Percentiles rank a stretch among this genome's conserved stretches.
Evolutionary conservation across 2,113 vertebrate genomes (phyloP).

Genomic region (Melanocharis versteri): DNA sequence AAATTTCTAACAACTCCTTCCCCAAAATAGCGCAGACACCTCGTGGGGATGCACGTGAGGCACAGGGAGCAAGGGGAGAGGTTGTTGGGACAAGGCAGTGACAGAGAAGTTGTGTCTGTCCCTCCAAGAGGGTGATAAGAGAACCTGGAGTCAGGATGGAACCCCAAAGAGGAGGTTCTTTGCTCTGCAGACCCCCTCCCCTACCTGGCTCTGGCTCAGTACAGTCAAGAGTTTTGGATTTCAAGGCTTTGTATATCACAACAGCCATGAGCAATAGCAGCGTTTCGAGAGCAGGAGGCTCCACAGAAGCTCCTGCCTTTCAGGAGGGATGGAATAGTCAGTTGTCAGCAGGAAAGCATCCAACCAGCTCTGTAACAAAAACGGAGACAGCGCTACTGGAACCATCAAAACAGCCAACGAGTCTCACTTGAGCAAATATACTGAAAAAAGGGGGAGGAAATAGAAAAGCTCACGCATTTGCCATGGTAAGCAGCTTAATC

Average conservation of each 20-base stretch:
- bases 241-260: neutral
- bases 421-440: neutral
- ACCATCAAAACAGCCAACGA: neutral
- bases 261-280: neutral
- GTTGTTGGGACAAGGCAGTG: neutral
- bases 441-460: neutral
- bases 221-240: neutral
- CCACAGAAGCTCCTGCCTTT: neutral
- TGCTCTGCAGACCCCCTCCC: neutral
- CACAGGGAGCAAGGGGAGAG: neutral
- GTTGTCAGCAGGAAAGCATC: neutral
- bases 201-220: neutral
- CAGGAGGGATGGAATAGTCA: neutral
- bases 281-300: neutral
- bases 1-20: neutral
- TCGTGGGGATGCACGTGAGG: fast-evolving
- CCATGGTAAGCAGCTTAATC: neutral
- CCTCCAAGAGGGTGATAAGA: neutral
- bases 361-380: neutral
- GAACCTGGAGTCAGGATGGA: neutral
- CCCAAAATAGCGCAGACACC: fast-evolving
- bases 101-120: neutral
- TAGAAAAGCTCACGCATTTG: neutral
- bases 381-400: neutral
- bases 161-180: neutral